These are phyloP conservation scores for Neodiprion fabricii DNA, from an alignment of 1,140 invertebrate genomes.

Conservation along the genomic window DNA sequence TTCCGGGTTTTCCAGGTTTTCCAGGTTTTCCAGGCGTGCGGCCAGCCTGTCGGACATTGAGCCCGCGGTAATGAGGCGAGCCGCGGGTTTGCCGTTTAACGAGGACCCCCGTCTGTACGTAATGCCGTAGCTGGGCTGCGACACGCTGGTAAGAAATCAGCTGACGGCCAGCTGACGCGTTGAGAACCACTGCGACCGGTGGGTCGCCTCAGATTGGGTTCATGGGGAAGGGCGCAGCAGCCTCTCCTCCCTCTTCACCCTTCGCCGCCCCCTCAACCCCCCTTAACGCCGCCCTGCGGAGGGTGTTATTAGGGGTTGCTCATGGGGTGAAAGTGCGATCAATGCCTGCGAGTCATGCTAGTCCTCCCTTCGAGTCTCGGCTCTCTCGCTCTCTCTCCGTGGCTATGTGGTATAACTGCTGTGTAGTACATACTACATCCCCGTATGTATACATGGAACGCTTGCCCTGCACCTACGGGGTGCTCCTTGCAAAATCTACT, in stretches of 20 bases:
- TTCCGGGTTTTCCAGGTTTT: neutral
- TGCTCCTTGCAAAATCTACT: too few relatives aligned
- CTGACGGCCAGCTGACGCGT: slow-evolving; percentile 18
- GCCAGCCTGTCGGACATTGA: neutral
- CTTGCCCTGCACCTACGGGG: too few relatives aligned
- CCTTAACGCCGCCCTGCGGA: slow-evolving; percentile 23
- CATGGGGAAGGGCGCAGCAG: slow-evolving; percentile 48
- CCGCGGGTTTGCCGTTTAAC: neutral
- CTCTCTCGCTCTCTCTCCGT: neutral
- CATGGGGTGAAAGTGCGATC: slow-evolving; percentile 59
- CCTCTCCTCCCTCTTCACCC: slow-evolving; percentile 14
- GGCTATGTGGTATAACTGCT: too few relatives aligned
- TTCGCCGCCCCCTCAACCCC: neutral
- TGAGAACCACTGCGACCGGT: slow-evolving; percentile 51
- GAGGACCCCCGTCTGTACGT: neutral
- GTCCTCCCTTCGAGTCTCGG: slow-evolving; percentile 27
- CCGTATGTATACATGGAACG: too few relatives aligned
- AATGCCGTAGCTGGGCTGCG: neutral
- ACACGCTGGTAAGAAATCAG: neutral
- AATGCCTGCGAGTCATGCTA: slow-evolving; percentile 57
- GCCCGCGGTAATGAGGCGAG: neutral
- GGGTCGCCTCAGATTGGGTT: slow-evolving; percentile 52
- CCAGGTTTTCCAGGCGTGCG: neutral
- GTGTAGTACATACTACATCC: too few relatives aligned
- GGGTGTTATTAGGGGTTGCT: slow-evolving; percentile 59